Evolutionary conservation across 2,888 invertebrate genomes (phyloP).

Genomic region (Caenorhabditis afra): DNA sequence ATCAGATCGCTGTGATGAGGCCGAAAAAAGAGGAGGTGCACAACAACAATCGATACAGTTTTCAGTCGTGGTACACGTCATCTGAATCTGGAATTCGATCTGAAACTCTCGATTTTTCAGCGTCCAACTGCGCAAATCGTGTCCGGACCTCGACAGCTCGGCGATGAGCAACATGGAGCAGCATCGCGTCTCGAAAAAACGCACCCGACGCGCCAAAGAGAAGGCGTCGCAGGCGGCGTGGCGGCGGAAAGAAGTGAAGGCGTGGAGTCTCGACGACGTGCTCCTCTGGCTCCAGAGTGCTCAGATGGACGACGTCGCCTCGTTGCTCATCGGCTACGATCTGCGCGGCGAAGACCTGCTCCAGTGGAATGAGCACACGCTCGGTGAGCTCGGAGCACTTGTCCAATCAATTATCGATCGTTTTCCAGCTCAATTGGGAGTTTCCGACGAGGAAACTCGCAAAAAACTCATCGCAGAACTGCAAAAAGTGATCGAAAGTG

Average conservation of each 20-base stretch:
- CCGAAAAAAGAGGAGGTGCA: conserved; percentile 44
- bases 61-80: conserved; percentile 53
- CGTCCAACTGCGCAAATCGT: conserved; percentile 66
- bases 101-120: conserved; percentile 26
- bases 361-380: conserved; percentile 65
- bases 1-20: conserved; percentile 33
- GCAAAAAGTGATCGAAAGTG: conserved; percentile 43
- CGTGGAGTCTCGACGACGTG: conserved; percentile 72
- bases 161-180: conserved; percentile 50
- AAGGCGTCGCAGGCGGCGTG: conserved; percentile 63
- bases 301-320: conserved; percentile 70
- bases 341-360: conserved; percentile 68
- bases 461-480: conserved; percentile 60
- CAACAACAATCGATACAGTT: conserved; percentile 51
- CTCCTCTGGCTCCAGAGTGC: conserved; percentile 71
- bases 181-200: conserved; percentile 56
- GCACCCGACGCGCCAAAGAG: conserved; percentile 64
- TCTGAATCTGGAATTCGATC: not conserved
- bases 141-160: conserved; percentile 65
- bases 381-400: conserved; percentile 30
- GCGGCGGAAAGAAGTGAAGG: conserved; percentile 58
- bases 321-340: conserved; percentile 71
- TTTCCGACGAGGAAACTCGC: conserved; percentile 45
- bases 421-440: conserved; percentile 65
- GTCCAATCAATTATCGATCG: too few species aligned